phyloP scores from a whole-genome alignment of 2,113 vertebrate species.

The Madoqua kirkii region DNA sequence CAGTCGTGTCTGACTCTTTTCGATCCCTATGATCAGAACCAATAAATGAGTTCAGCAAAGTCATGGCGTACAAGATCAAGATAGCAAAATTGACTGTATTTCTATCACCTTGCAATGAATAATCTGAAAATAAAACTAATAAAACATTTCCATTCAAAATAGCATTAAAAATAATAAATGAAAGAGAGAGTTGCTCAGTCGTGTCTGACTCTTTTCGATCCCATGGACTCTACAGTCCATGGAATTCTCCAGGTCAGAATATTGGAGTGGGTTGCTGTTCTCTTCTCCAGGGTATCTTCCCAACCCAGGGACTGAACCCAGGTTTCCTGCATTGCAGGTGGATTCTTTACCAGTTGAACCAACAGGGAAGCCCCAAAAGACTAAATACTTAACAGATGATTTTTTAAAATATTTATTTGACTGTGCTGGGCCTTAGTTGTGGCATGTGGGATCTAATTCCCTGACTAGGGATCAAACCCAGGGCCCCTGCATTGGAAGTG shows the following conservation, averaged over 20 bases:
- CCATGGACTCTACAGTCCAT: background rate
- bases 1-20: background rate
- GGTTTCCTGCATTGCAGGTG: background rate
- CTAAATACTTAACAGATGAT: background rate
- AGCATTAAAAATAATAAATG: background rate
- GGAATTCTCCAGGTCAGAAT: background rate
- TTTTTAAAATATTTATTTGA: background rate
- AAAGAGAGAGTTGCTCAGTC: background rate
- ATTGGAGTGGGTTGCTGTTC: background rate
- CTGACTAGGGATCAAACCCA: background rate
- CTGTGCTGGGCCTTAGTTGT: background rate
- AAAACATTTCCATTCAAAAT: background rate
- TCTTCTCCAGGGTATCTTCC: background rate
- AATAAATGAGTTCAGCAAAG: background rate
- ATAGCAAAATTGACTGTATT: background rate
- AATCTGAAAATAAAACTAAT: background rate
- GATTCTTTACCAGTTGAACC: background rate
- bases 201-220: accelerated
- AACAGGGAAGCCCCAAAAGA: background rate
- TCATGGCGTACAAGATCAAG: background rate
- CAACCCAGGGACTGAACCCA: background rate
- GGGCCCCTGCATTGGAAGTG: background rate
- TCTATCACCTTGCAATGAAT: background rate
- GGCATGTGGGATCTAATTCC: background rate
- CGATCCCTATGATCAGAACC: background rate